Conservation (phyloP, 2,113 vertebrate species). For the Falcunculus frontatus region DNA sequence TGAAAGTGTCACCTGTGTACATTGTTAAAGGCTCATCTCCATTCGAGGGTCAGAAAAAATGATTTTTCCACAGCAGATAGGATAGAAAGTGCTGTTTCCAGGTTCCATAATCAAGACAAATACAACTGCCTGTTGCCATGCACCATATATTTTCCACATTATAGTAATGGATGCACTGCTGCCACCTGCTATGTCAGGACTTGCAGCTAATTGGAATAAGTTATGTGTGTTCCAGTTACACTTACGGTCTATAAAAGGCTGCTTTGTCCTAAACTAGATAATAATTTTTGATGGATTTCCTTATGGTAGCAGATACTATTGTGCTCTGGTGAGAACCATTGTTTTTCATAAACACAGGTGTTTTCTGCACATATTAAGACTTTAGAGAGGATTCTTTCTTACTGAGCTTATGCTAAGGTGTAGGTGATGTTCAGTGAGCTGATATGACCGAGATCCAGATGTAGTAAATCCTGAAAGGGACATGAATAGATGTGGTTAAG, state of each 20-base stretch:
- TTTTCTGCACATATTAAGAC: background rate
- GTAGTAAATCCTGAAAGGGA: background rate
- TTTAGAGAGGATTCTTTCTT: background rate
- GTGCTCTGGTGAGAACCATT: background rate
- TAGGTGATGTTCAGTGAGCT: background rate
- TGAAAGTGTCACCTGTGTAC: background rate
- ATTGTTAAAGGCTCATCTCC: background rate
- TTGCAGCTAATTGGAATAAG: slow-evolving; percentile 68
- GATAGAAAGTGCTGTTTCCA: slow-evolving; percentile 14
- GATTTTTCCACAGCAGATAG: slow-evolving; percentile 7
- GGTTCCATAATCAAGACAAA: slow-evolving; percentile 51
- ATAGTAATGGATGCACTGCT: slow-evolving; percentile 41
- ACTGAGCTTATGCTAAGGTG: background rate
- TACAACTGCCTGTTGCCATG: slow-evolving; percentile 38
- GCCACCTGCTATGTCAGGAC: slow-evolving; percentile 55
- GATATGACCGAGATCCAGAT: background rate
- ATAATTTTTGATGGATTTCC: slow-evolving; percentile 57
- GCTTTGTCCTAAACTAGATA: slow-evolving; percentile 55
- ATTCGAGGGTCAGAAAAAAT: background rate
- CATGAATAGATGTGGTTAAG: background rate
- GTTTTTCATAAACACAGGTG: slow-evolving; percentile 26
- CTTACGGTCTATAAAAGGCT: slow-evolving; percentile 41
- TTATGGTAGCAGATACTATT: background rate
- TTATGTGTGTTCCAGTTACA: slow-evolving; percentile 59
- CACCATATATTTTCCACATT: slow-evolving; percentile 31